Percentiles rank a stretch among this genome's conserved stretches.
These are phyloP conservation scores for Sialia sialis DNA, from an alignment of 2,113 vertebrate genomes.

Conservation along the genomic window DNA sequence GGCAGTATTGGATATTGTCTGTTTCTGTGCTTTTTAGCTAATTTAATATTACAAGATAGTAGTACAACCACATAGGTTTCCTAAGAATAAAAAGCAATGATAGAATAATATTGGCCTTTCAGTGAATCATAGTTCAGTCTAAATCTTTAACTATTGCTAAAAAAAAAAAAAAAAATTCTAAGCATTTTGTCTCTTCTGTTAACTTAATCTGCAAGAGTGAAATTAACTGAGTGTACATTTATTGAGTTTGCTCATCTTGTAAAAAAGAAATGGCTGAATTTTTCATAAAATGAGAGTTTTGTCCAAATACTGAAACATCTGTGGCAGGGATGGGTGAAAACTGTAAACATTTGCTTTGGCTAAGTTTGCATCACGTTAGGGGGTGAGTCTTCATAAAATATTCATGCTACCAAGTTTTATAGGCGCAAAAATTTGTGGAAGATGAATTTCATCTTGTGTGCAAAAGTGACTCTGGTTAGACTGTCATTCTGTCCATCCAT, in stretches of 20 bases:
- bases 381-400: not conserved
- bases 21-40: not conserved
- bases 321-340: not conserved
- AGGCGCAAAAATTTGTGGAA: not conserved
- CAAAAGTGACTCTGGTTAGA: not conserved
- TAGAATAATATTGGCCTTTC: not conserved
- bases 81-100: not conserved
- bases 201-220: conserved; percentile 52
- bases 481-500: not conserved
- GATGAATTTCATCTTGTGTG: not conserved
- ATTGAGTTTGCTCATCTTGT: conserved; percentile 41
- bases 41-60: not conserved
- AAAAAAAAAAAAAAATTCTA: not conserved
- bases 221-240: conserved; percentile 49
- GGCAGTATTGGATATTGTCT: not conserved
- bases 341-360: conserved; percentile 14
- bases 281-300: conserved; percentile 56
- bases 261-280: conserved; percentile 61
- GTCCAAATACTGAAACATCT: conserved; percentile 62
- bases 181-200: conserved; percentile 52
- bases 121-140: not conserved
- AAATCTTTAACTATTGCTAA: not conserved
- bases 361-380: not conserved
- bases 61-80: not conserved
- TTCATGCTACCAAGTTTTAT: not conserved